phyloP scores from a whole-genome alignment of 2,113 vertebrate genomes.

The Pseudorectes ferrugineus region DNA sequence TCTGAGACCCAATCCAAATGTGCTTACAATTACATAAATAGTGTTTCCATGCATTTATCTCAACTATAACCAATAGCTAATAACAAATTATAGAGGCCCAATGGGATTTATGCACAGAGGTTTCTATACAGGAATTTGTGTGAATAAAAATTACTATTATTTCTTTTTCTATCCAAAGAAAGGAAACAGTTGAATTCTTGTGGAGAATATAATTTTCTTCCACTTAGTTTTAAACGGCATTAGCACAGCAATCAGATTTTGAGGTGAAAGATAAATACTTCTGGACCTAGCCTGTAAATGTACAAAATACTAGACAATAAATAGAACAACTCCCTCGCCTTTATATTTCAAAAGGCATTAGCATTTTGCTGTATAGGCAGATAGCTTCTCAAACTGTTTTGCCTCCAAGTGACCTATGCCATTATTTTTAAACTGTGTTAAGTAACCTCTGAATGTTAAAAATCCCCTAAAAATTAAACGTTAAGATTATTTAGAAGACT shows the following conservation, averaged over 20 bases:
- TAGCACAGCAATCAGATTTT: constrained; percentile 65
- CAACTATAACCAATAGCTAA: constrained; percentile 56
- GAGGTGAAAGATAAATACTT: constrained; percentile 66
- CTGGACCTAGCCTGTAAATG: constrained; percentile 25
- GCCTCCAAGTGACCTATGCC: constrained; percentile 22
- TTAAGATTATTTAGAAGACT: constrained; percentile 3
- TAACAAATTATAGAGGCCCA: constrained; percentile 63
- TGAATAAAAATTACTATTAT: constrained; percentile 61
- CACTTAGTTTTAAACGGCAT: constrained; percentile 68
- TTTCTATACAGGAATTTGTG: constrained; percentile 59
- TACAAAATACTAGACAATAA: constrained; percentile 42
- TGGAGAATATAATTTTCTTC: constrained; percentile 66
- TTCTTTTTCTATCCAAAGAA: constrained; percentile 55
- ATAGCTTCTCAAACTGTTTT: constrained; percentile 40
- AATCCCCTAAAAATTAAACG: background rate
- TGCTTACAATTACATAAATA: constrained; percentile 63
- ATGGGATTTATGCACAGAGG: constrained; percentile 44
- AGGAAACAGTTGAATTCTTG: constrained; percentile 48
- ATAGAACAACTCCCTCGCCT: background rate
- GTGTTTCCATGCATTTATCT: constrained; percentile 67
- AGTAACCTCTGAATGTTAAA: background rate
- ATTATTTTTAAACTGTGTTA: constrained; percentile 17
- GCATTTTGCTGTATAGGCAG: constrained; percentile 22
- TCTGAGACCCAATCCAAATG: constrained; percentile 51
- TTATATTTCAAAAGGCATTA: constrained; percentile 59